phyloP scores from a whole-genome alignment of 2,797 vertebrate genomes.

The Aphelocoma californica region DNA sequence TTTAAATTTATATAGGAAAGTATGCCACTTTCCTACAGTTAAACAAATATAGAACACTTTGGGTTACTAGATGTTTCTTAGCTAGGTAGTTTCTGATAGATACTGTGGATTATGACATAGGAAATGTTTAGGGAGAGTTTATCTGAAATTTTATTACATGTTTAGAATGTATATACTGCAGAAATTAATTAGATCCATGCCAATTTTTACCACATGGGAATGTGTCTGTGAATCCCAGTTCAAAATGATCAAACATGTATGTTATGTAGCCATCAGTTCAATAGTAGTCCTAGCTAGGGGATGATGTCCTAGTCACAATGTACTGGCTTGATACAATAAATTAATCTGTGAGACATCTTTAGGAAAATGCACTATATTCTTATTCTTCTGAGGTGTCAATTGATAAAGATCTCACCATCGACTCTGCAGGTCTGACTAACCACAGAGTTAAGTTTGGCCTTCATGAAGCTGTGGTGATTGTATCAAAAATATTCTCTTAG shows the following conservation, averaged over 20 bases:
- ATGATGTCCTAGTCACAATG: background rate
- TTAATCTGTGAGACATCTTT: background rate
- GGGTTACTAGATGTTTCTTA: background rate
- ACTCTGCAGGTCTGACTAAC: background rate
- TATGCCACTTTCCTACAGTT: background rate
- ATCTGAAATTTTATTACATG: background rate
- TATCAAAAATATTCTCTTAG: background rate
- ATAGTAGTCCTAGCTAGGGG: background rate
- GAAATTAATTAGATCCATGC: background rate
- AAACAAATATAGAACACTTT: background rate
- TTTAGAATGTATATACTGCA: background rate
- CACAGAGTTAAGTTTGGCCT: background rate
- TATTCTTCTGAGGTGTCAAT: background rate
- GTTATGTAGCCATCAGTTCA: background rate
- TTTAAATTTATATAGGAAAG: background rate
- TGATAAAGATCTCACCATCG: background rate
- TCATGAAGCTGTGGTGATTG: background rate
- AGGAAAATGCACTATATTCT: background rate
- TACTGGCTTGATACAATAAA: background rate
- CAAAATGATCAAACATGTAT: background rate
- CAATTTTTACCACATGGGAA: background rate
- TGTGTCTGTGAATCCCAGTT: background rate
- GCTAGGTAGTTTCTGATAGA: background rate
- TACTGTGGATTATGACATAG: background rate
- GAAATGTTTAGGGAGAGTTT: background rate